These are phyloP conservation scores for Hydrophis major DNA, from an alignment of 2,797 vertebrate genomes.

Conservation along the genomic window DNA sequence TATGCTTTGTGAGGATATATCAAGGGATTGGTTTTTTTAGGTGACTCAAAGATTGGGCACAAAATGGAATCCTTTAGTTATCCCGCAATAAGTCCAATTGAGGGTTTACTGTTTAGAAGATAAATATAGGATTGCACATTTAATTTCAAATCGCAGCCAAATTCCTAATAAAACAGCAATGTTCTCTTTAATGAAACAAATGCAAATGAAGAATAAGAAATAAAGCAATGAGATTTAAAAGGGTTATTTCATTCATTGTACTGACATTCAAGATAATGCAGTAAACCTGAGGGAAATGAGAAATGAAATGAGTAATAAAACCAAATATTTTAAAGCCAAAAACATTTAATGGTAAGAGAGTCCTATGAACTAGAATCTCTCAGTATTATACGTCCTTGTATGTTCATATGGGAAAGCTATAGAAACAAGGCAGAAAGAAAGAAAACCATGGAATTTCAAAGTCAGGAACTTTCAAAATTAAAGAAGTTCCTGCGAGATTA, in stretches of 20 bases:
- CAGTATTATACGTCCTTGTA: neutral
- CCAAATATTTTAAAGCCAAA: rapidly evolving
- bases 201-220: neutral
- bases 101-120: neutral
- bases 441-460: neutral
- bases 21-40: slow-evolving; percentile 39
- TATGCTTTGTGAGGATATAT: slow-evolving; percentile 61
- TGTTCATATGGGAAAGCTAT: neutral
- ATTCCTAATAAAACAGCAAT: neutral
- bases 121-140: neutral
- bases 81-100: neutral
- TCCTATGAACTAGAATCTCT: neutral
- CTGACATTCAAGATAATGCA: neutral
- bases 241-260: neutral
- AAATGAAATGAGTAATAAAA: neutral
- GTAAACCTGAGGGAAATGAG: neutral
- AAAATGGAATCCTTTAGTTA: slow-evolving; percentile 36
- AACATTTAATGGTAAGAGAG: neutral
- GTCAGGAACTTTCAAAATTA: neutral
- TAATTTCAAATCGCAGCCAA: neutral
- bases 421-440: slow-evolving; percentile 6
- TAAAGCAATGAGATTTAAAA: neutral
- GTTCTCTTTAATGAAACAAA: neutral
- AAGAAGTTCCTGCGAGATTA: too few species aligned
- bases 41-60: slow-evolving; percentile 73